A percentile compares a stretch with the other conserved stretches of the same genome.
phyloP scores from a whole-genome alignment of 2,888 invertebrate genomes.

The Hemistola chrysoprasaria region DNA sequence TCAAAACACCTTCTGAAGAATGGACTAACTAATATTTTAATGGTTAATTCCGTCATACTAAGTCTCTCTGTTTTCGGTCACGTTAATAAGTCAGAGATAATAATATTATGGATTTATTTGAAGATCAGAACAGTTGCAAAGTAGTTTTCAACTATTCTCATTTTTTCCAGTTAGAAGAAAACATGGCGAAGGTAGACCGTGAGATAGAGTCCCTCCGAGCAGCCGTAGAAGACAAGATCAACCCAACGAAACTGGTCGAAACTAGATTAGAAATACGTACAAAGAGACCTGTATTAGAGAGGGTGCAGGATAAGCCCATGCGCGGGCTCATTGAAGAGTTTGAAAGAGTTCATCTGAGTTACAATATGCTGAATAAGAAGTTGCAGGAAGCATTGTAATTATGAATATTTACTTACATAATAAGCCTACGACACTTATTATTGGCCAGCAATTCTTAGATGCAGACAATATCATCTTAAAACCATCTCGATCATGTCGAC shows the following conservation, averaged over 20 bases:
- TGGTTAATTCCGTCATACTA: too few relatives aligned
- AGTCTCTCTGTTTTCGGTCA: too few relatives aligned
- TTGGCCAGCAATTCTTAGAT: too few relatives aligned
- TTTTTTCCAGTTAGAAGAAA: constrained; percentile 84
- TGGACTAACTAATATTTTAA: too few relatives aligned
- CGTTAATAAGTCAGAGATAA: too few relatives aligned
- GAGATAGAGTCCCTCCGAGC: constrained; percentile 90
- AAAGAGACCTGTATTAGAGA: constrained; percentile 89
- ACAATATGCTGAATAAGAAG: constrained; percentile 84
- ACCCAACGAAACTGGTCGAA: constrained; percentile 92
- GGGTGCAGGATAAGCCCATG: constrained; percentile 86
- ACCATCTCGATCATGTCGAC: too few relatives aligned
- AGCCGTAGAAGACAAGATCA: constrained; percentile 88
- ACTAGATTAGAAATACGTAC: constrained; percentile 92
- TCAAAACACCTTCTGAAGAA: too few relatives aligned
- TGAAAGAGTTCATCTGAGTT: constrained; percentile 85
- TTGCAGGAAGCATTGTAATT: constrained; percentile 86
- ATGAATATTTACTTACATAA: not conserved
- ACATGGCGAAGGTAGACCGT: constrained; percentile 89
- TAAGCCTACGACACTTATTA: too few relatives aligned
- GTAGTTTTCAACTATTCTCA: constrained; percentile 19
- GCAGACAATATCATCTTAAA: too few relatives aligned
- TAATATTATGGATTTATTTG: too few relatives aligned
- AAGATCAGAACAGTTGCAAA: too few relatives aligned
- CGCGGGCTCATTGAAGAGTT: constrained; percentile 88